Evolutionary conservation across 2,113 vertebrate species (phyloP).

Genomic region (Chauna torquata): DNA sequence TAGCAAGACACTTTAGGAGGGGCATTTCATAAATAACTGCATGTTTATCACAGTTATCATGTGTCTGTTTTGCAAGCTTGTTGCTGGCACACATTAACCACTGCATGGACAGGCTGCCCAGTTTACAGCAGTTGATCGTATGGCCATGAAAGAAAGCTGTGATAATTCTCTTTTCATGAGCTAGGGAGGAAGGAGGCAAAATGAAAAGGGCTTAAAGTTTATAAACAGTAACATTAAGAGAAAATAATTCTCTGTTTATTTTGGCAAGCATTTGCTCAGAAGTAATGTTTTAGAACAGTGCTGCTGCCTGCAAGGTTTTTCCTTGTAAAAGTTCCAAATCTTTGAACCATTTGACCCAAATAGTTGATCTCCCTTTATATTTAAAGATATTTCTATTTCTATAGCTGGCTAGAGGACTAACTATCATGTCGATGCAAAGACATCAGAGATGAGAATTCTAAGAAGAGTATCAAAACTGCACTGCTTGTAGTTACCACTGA

Average conservation of each 20-base stretch:
- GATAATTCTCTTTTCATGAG: background rate
- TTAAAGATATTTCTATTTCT: slow-evolving; percentile 5
- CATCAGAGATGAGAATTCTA: background rate
- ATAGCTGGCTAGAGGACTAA: background rate
- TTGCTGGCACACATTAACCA: slow-evolving; percentile 38
- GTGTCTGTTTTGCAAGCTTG: slow-evolving; percentile 53
- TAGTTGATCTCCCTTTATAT: background rate
- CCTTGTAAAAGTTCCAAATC: background rate
- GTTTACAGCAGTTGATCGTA: background rate
- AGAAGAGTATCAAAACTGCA: background rate
- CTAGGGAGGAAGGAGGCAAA: background rate
- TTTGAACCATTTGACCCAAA: slow-evolving; percentile 10
- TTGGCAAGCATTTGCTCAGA: background rate
- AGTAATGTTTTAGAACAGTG: background rate
- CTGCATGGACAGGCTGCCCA: slow-evolving; percentile 22
- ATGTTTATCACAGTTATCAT: slow-evolving; percentile 63
- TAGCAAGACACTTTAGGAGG: slow-evolving; percentile 64
- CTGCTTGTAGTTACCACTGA: background rate
- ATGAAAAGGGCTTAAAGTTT: background rate
- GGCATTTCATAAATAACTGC: slow-evolving; percentile 64
- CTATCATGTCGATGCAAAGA: background rate
- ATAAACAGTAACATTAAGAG: background rate
- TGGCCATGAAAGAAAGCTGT: background rate
- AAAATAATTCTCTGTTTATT: background rate
- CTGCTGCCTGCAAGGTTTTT: background rate